Base-by-base conservation (phyloP, 2,113 vertebrate genomes). In the Ceyx melanurus region DNA sequence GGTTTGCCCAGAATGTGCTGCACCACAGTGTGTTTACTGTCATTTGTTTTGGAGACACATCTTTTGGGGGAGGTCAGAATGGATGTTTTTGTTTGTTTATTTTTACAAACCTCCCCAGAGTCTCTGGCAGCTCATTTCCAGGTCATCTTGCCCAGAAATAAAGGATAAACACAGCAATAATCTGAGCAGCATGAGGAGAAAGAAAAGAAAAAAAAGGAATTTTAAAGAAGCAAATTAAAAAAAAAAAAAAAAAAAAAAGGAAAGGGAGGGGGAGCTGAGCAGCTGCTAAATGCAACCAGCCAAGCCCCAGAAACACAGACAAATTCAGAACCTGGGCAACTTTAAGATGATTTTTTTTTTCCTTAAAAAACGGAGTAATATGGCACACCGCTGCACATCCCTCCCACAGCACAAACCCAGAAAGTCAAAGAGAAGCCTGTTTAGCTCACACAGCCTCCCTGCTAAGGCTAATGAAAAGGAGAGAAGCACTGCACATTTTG, bases 121-220 rank as follows among this genome's bases (percentile, higher is more conserved):
- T n/a, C 50, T 72, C 78, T 57, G 35, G 46, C 79, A 75, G 60
- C 50, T 67, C 84, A 57, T 50, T 95, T 95, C 82, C 88, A 94
- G 90, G 93, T 86, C 87, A 96, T 74, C 83, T 62, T 88, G 79
- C 70, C 89, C 83, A 94, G 84, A 93, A 90, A 80, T 50, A 57
- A 82, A 91, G 0, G 40, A 82, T 51, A 82, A 92, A 70, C 10
- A 33, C 56, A 86, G 81, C 53, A 90, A 21, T 73, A 45, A 94
- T 78, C 33, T 40, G 40, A 82, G 46, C 58, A 89, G 79, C 31
- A 62, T 3, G 28, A 84, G 13, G 7, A 46, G 23, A 22, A 70
- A 67, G 42, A 40, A 66, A 45, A 82, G 88, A 80, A 89, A 72
- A 11, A 46, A 54, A 51, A 82, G 28, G 13, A 71, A 89, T 82